These are phyloP conservation scores for Glaucomys volans DNA, from an alignment of 2,113 vertebrate species.

Conservation along the genomic window DNA sequence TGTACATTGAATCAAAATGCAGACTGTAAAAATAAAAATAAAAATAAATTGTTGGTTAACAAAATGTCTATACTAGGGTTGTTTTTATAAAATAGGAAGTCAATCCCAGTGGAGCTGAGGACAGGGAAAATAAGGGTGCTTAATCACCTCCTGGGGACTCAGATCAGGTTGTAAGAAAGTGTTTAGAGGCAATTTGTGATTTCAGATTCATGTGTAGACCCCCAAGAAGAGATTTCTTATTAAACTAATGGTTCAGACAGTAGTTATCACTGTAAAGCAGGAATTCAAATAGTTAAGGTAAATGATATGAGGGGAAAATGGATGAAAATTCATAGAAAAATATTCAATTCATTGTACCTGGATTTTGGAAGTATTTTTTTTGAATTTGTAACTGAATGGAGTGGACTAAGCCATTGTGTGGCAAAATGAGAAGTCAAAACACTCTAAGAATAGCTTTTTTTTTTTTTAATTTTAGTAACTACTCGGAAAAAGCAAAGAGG, in stretches of 20 bases:
- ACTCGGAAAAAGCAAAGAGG: not conserved
- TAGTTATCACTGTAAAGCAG: not conserved
- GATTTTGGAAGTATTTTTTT: not conserved
- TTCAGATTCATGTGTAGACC: not conserved
- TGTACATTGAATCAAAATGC: too few species aligned
- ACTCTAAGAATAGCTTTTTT: constrained; percentile 3
- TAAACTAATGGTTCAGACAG: not conserved
- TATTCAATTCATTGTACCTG: not conserved
- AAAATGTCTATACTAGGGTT: not conserved
- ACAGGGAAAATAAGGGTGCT: constrained; percentile 53
- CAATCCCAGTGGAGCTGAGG: constrained; percentile 66
- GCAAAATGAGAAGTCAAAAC: constrained; percentile 74
- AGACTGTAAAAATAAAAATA: too few species aligned
- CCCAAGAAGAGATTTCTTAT: not conserved
- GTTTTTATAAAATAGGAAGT: constrained; percentile 72
- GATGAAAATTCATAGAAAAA: not conserved
- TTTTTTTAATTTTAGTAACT: too few species aligned
- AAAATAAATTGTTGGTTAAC: not conserved
- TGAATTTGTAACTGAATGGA: not conserved
- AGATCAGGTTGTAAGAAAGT: not conserved
- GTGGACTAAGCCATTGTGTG: not conserved
- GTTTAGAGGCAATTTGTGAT: not conserved
- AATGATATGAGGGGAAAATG: constrained; percentile 24
- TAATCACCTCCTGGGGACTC: not conserved
- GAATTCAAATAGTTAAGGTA: constrained; percentile 45